Evolutionary conservation across 2,113 vertebrate species (phyloP), one percentile per base, ranked within the genome.

Genomic region (Solenodon paradoxus): DNA sequence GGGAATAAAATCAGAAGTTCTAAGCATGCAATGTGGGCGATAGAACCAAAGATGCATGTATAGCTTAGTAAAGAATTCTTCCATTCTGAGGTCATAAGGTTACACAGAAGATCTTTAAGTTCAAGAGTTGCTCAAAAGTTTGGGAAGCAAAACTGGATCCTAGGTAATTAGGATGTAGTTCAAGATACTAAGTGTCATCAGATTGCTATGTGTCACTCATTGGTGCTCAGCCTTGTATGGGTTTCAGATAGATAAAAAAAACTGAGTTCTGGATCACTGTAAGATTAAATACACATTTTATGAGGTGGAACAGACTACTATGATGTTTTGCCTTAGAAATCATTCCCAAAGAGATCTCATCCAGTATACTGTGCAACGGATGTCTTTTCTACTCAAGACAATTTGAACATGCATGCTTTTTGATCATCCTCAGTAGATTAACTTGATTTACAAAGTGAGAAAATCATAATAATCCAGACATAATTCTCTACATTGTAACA

Each of bases 201-300:
- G 55, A 86, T 24, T 40, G 13, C 7, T 69, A 64, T 88, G 66
- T 83, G 42, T 96, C 89, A 92, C 9, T 96, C 59, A 35, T 9
- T 74, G 42, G 86, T 35, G 15, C 13, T 64, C 32, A 59, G 66
- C 57, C 61, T 90, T 75, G 7, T 80, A 72, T 64, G 93, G 90
- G 80, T n/a, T 32, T 74, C 38, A 80, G 61, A 74, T 68, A 40
- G 42, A 38, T 47, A n/a, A n/a, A 72, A 84, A 49, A 63, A 80
- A 77, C 40, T 90, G 77, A 78, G 64, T 88, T 96, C 45, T 66
- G 9, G 45, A 77, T 91, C 78, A 49, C 19, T 17, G 30, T 88
- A 53, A 91, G 53, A 84, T 3, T 77, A 86, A 94, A 86, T 49
- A 59, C 20, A 68, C 26, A 81, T 88, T 96, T 97, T 88, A 72